These are phyloP conservation scores for Dendrocopos noguchii DNA, from an alignment of 2,113 vertebrate genomes.

Conservation along the genomic window DNA sequence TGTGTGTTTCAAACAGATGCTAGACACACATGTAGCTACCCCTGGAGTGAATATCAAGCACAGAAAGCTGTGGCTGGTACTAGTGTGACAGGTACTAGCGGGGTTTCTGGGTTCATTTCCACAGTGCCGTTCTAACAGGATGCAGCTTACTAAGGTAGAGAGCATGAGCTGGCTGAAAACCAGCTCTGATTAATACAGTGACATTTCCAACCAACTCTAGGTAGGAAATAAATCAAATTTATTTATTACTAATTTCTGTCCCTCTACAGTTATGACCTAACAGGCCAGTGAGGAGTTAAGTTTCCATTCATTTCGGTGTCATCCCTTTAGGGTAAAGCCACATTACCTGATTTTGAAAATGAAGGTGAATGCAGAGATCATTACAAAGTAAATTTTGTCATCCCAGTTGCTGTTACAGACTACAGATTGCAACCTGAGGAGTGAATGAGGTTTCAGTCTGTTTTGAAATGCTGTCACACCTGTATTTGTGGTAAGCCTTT, in stretches of 20 bases:
- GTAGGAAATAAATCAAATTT: not conserved
- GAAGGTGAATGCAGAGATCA: not conserved
- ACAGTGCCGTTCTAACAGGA: rapidly evolving
- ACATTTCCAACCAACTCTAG: not conserved
- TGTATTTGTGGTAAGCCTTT: not conserved
- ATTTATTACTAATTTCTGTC: not conserved
- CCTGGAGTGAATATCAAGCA: not conserved
- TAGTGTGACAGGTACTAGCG: not conserved
- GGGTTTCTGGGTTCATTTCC: not conserved
- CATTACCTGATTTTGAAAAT: not conserved
- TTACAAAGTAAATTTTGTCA: not conserved
- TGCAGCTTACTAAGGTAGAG: not conserved
- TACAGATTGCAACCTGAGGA: not conserved
- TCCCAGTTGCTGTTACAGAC: not conserved
- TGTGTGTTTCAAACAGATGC: not conserved
- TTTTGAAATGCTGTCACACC: not conserved
- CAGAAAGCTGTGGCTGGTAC: not conserved
- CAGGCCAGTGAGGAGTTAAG: not conserved
- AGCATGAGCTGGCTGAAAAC: not conserved
- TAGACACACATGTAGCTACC: not conserved
- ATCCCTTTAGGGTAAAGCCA: not conserved
- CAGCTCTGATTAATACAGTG: not conserved
- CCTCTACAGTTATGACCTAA: not conserved
- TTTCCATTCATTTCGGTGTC: not conserved
- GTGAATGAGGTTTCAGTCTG: not conserved